phyloP scores from a whole-genome alignment of 2,113 vertebrate genomes.

The Xenotilapia leptura region DNA sequence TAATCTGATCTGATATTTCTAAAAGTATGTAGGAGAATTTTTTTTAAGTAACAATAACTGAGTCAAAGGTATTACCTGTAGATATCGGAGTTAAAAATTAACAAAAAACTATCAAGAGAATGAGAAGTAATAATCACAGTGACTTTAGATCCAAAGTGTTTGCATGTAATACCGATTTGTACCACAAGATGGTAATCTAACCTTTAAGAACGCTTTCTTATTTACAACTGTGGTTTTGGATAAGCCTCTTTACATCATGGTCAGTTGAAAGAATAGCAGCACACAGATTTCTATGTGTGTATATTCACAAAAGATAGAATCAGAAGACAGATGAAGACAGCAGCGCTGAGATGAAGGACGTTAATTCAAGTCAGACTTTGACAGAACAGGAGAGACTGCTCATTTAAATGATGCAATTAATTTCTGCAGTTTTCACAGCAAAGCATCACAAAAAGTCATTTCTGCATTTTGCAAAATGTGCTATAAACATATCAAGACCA shows the following conservation, averaged over 20 bases:
- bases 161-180: neutral
- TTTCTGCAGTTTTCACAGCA: neutral
- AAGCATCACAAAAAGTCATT: neutral
- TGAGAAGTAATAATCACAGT: neutral
- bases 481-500: neutral
- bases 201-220: neutral
- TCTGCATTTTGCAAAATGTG: neutral
- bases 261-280: neutral
- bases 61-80: neutral
- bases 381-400: accelerated
- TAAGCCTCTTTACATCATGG: neutral
- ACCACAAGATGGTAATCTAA: neutral
- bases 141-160: neutral
- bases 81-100: neutral
- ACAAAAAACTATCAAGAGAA: neutral
- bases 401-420: neutral
- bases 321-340: accelerated
- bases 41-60: accelerated
- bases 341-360: neutral
- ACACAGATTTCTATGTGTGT: neutral
- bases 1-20: neutral
- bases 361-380: neutral
- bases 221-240: neutral
- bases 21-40: neutral
- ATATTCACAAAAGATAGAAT: neutral